Base-by-base conservation (phyloP, 2,888 invertebrate species). In the Sphecodes monilicornis region DNA sequence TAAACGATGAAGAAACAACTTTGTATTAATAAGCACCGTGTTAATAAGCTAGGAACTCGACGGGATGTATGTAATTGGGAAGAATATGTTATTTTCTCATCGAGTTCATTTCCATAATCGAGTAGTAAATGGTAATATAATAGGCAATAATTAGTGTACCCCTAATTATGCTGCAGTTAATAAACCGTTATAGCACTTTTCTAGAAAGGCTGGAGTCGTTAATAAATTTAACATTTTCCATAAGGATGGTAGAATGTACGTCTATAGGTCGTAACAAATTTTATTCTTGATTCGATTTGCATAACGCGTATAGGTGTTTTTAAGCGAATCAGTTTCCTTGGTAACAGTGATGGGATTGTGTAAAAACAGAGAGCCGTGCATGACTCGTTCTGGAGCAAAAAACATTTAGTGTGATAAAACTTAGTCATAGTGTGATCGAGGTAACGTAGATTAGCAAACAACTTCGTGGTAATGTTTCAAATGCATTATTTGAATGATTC, bases 341-440 rank as follows among this genome's bases (percentile, higher is more conserved):
- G 46, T 22, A 46, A 46, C 22, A 70, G 43, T 69, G 57, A 39
- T 6, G 36, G 39, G 29, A 13, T 6, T 36, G 36, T 11, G 6
- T 4, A 50, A 69, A 64, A 66, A 77, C 74, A 66, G 43, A 5
- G 41, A 54, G 18, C 32, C 26, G 41, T 32, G 79, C 76, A 74
- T 29, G 39, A 29, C 41, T 46, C 18, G 36, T 74, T 74, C n/a
- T 64, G 36, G 18, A 6, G 72, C 29, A 75, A 82, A 74, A 76
- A 77, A 22, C 54, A 74, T 73, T 74, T n/a, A 32, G 46, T 18
- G n/a, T 81, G 77, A 84, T 66, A 74, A n/a, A n/a, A 82, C 69
- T 82, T 82, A 78, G 82, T 84, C 84, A 82, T 78, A 74, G 36
- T 75, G 66, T 70, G n/a, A n/a, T 32, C 74, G 46, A 26, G 60